phyloP scores from a whole-genome alignment of 2,888 invertebrate genomes.

The Parapristionchus giblindavisi region DNA sequence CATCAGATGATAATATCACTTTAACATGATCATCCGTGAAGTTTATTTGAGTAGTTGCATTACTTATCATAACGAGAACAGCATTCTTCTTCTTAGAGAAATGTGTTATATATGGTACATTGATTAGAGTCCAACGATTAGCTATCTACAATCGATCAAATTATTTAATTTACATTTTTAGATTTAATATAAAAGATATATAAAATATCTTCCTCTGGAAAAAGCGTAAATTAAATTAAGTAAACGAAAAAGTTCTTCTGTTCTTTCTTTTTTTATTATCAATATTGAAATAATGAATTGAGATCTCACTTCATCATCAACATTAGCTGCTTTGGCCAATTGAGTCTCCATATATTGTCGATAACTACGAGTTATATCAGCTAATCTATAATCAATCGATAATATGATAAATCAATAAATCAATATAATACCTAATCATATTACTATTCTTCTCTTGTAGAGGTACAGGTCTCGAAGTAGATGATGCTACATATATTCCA shows the following conservation, averaged over 20 bases:
- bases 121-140: constrained; percentile 3
- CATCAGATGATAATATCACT: constrained; percentile 15
- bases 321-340: constrained; percentile 23
- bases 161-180: too few species aligned
- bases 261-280: too few species aligned
- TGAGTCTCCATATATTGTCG: constrained; percentile 28
- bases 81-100: constrained; percentile 18
- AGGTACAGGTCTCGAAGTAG: too few species aligned
- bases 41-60: constrained; percentile 34
- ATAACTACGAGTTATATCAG: constrained; percentile 15
- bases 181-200: too few species aligned
- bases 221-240: too few species aligned
- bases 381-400: constrained; percentile 12
- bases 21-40: constrained; percentile 31
- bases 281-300: neutral
- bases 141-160: neutral
- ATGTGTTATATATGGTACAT: constrained; percentile 13
- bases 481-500: too few species aligned
- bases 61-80: constrained; percentile 16
- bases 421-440: too few species aligned
- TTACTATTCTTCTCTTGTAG: too few species aligned
- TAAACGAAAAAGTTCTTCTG: too few species aligned
- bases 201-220: too few species aligned
- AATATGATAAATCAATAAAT: neutral
- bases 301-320: neutral